Percentiles rank a stretch among this genome's conserved stretches.
These are phyloP conservation scores for Ciconia nigra DNA, from an alignment of 2,797 vertebrate genomes.

Conservation along the genomic window DNA sequence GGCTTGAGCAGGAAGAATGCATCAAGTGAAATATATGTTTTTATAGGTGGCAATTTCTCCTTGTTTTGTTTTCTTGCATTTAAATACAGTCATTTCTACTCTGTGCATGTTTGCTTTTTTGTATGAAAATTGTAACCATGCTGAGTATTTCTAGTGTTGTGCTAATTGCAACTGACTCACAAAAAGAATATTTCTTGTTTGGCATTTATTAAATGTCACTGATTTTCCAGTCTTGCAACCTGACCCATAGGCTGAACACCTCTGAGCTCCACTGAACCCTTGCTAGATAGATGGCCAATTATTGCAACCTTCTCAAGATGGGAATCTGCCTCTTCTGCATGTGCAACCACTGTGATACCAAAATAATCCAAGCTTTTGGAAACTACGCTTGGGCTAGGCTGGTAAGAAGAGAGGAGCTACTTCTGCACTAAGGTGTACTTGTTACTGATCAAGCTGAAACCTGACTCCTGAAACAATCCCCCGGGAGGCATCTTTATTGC, in stretches of 20 bases:
- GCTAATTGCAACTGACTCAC: neutral
- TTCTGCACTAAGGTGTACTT: neutral
- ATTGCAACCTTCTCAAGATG: neutral
- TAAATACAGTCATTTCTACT: neutral
- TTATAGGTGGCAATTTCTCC: neutral
- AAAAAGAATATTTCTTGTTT: neutral
- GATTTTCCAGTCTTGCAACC: neutral
- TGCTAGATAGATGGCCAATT: neutral
- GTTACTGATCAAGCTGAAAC: neutral
- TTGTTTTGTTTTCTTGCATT: neutral
- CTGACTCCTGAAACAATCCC: neutral
- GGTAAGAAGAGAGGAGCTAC: neutral
- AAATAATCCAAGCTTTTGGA: neutral
- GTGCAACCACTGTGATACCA: neutral
- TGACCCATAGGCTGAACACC: neutral
- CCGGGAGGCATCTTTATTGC: neutral
- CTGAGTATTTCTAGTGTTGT: neutral
- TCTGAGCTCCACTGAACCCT: neutral
- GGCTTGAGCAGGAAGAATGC: neutral
- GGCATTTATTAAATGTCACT: neutral
- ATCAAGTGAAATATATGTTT: neutral
- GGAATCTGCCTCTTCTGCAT: neutral
- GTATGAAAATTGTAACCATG: neutral
- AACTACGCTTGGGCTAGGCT: neutral
- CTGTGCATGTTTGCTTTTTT: neutral